A percentile compares a stretch with the other conserved stretches of the same genome.
Conservation (phyloP, 1,140 invertebrate species). For the Bombus impatiens region DNA sequence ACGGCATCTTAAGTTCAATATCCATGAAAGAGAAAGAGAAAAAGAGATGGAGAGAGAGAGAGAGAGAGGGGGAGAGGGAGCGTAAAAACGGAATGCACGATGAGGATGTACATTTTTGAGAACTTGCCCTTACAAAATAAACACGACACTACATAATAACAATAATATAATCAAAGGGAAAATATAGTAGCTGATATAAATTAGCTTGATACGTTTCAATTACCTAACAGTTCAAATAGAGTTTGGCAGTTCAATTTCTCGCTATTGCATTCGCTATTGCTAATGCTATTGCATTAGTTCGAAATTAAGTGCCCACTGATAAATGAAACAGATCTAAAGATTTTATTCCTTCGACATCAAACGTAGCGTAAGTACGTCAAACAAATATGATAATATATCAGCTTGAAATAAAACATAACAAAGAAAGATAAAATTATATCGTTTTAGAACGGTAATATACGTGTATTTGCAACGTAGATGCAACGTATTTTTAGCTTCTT, state of each 20-base stretch:
- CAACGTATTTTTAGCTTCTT: constrained; percentile 8
- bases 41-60: too few relatives aligned
- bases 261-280: background rate
- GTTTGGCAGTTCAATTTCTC: constrained; percentile 22
- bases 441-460: background rate
- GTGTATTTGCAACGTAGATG: background rate
- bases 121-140: background rate
- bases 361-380: too few relatives aligned
- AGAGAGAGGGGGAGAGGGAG: too few relatives aligned
- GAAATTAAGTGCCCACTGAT: background rate
- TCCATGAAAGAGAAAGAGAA: background rate
- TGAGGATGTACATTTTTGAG: background rate
- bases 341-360: background rate
- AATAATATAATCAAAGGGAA: background rate
- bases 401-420: background rate
- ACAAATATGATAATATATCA: too few relatives aligned
- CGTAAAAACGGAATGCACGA: background rate
- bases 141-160: background rate
- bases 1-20: background rate
- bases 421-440: background rate
- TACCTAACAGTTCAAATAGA: background rate
- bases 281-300: too few relatives aligned
- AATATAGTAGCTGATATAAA: background rate
- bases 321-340: too few relatives aligned
- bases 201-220: background rate